Base-by-base conservation (phyloP, 2,797 vertebrate genomes). In the Channallabes apus region DNA sequence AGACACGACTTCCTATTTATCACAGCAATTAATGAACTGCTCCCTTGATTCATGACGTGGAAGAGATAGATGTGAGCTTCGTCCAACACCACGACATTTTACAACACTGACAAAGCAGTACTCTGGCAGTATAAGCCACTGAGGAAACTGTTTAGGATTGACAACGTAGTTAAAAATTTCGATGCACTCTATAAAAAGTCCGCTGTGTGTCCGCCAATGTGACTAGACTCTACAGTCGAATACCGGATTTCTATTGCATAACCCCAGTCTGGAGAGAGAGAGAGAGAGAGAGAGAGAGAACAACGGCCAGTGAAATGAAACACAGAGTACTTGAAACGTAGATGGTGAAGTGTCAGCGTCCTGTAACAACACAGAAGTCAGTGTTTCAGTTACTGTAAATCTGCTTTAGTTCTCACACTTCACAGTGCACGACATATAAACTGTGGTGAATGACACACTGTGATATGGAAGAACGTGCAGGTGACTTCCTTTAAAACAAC, bases 331-430 rank as follows among this genome's bases (percentile, higher is more conserved):
- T 29, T 59, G 68, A 32, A 82, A n/a, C 18, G 14, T 46, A 71
- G 78, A 69, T n/a, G 35, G 46, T 73, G 72, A 81, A 80, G 85
- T 61, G 76, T 64, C 51, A 77, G 64, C 12, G 7, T 77, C 82
- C 82, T 84, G 76, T 68, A 46, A 51, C 58, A 82, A 72, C 80
- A 22, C 80, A 85, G 85, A 84, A 85, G 81, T 87, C 76, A 51
- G 59, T 4, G 11, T 78, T 65, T 78, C 51, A 54, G 71, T 87
- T 79, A 83, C 85, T 79, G 73, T 82, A 82, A 84, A 87, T 82
- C 56, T 54, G 24, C 73, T 32, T 67, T 20, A 54, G 35, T 86
- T 88, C 71, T 85, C 82, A 86, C 84, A 84, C 56, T 35, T 11
- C 82, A 69, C 35, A 58, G 61, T 27, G 68, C 51, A 35, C 64